Evolutionary conservation across 92 coral and sea anemone species (phyloP).

Genomic region (Siderastrea radians): DNA sequence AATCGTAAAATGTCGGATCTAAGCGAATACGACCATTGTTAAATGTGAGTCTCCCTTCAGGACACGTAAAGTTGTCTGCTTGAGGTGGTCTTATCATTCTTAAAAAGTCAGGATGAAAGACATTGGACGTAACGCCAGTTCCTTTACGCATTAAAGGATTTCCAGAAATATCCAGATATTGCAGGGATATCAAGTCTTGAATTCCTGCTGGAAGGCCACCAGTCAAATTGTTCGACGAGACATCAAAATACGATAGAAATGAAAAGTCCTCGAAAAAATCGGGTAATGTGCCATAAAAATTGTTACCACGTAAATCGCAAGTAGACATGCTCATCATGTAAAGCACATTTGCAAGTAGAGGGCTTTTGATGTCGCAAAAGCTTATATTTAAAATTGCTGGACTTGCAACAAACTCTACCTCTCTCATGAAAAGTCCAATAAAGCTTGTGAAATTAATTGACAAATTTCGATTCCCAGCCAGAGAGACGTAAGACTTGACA

Average conservation of each 20-base stretch:
- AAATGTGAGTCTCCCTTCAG: too few relatives aligned
- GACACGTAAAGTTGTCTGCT: too few relatives aligned
- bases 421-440: constrained; percentile 24
- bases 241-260: constrained; percentile 48
- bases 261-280: constrained; percentile 10
- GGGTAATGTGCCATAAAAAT: constrained; percentile 59
- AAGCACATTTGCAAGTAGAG: constrained; percentile 18
- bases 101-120: constrained; percentile 29
- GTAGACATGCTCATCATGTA: constrained; percentile 43
- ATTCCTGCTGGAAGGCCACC: constrained; percentile 59
- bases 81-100: too few relatives aligned
- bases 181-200: constrained; percentile 41
- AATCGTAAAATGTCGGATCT: too few relatives aligned
- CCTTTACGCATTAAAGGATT: constrained; percentile 63
- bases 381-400: constrained; percentile 64
- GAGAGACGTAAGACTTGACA: neutral
- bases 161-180: constrained; percentile 73
- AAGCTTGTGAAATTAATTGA: constrained; percentile 45
- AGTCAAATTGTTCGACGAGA: constrained; percentile 62
- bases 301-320: constrained; percentile 62
- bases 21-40: too few relatives aligned
- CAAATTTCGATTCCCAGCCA: constrained; percentile 66
- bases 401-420: neutral
- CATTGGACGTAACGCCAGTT: neutral
- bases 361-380: constrained; percentile 48